phyloP scores from a whole-genome alignment of 2,797 vertebrate species.

The Lepus townsendii region DNA sequence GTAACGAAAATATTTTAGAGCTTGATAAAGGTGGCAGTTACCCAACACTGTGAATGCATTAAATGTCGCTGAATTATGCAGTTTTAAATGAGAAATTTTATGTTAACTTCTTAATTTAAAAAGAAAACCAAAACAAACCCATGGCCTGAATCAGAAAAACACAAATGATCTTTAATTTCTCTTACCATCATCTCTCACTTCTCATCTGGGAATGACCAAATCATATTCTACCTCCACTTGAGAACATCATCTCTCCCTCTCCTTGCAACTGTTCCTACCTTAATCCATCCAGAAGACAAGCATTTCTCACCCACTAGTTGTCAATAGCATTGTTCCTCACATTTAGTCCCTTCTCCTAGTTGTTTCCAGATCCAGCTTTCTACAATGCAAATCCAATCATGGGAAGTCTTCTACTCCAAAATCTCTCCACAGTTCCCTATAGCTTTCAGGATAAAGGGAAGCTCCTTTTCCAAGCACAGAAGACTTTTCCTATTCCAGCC shows the following conservation, averaged over 20 bases:
- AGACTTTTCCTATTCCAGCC: neutral
- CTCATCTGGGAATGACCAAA: neutral
- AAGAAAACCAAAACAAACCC: neutral
- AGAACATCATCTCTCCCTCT: neutral
- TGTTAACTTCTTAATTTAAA: conserved; percentile 8
- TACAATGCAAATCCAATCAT: conserved; percentile 27
- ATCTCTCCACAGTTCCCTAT: neutral
- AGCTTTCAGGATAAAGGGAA: neutral
- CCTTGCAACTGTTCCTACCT: neutral
- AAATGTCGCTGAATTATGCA: neutral
- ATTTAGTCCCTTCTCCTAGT: neutral
- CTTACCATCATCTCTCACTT: neutral
- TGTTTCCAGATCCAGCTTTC: neutral
- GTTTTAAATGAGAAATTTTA: neutral
- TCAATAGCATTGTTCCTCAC: neutral
- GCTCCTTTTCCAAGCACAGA: neutral
- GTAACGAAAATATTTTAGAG: neutral
- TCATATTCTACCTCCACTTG: neutral
- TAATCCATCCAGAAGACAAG: neutral
- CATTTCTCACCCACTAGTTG: neutral
- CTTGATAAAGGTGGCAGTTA: neutral
- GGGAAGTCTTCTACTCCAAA: conserved; percentile 7
- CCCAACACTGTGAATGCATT: neutral
- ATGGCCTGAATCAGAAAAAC: neutral
- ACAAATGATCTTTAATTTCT: conserved; percentile 7